Percentiles rank a stretch among this genome's conserved stretches.
Conservation (phyloP, 2,113 vertebrate species). For the Dasyurus viverrinus region DNA sequence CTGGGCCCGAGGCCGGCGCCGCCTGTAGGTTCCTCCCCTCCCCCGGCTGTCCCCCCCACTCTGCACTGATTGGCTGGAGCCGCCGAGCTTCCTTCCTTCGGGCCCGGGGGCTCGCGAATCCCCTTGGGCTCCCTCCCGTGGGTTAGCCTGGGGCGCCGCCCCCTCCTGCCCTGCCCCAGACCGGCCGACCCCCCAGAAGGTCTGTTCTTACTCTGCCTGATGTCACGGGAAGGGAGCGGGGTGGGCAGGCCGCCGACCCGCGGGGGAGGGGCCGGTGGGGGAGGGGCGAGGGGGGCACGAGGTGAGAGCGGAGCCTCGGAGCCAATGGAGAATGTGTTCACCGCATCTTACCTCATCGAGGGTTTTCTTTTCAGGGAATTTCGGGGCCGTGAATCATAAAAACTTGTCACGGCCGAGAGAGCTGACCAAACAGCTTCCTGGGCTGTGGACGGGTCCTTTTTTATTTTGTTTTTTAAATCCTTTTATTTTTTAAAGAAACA, state of each 20-base stretch:
- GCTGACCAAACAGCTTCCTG: slow-evolving; percentile 90
- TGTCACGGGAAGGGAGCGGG: not conserved
- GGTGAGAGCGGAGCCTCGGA: slow-evolving; percentile 69
- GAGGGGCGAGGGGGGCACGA: slow-evolving; percentile 70
- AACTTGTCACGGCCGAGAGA: slow-evolving; percentile 92
- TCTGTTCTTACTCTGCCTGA: not conserved
- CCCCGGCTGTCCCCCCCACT: slow-evolving; percentile 81
- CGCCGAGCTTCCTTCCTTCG: slow-evolving; percentile 68
- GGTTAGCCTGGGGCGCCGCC: too few relatives aligned
- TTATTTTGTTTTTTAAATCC: slow-evolving; percentile 79
- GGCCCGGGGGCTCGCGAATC: not conserved
- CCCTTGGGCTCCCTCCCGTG: too few relatives aligned
- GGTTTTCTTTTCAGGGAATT: slow-evolving; percentile 96
- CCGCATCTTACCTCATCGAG: slow-evolving; percentile 95
- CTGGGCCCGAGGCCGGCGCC: slow-evolving; percentile 54
- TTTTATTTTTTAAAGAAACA: slow-evolving; percentile 81
- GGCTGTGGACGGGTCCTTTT: slow-evolving; percentile 89
- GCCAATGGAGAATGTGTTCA: slow-evolving; percentile 76
- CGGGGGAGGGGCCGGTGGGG: not conserved
- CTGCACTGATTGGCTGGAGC: slow-evolving; percentile 77
- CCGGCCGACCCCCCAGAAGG: too few relatives aligned
- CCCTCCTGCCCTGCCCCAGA: too few relatives aligned
- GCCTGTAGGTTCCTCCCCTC: slow-evolving; percentile 71
- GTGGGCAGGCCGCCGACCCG: not conserved
- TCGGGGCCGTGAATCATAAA: slow-evolving; percentile 90